Percentiles rank a stretch among this genome's conserved stretches.
Evolutionary conservation across 2,113 vertebrate species (phyloP).

Genomic region (Xenotilapia leptura): DNA sequence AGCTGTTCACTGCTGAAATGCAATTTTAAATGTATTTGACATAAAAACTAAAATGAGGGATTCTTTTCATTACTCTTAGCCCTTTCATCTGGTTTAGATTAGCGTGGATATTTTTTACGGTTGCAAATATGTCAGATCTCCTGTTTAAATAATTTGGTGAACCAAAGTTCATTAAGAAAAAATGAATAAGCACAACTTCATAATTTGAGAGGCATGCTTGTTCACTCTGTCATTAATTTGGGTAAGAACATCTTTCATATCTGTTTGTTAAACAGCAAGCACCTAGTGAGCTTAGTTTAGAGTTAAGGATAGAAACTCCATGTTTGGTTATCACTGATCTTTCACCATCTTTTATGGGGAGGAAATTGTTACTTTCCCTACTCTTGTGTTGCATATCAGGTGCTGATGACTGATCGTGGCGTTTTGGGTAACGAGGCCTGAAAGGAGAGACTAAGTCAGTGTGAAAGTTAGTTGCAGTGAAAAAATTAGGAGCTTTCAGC

Average conservation of each 20-base stretch:
- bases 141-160: background rate
- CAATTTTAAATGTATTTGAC: background rate
- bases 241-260: background rate
- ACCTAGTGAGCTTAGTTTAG: background rate
- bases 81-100: background rate
- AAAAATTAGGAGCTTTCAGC: slow-evolving; percentile 19
- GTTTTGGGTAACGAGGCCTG: background rate
- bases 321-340: background rate
- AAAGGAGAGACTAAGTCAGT: background rate
- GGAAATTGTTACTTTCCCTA: background rate
- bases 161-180: background rate
- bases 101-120: background rate
- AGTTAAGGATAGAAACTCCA: background rate
- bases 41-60: background rate
- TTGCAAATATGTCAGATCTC: background rate
- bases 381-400: background rate
- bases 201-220: background rate
- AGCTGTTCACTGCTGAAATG: background rate
- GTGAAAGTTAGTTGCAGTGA: background rate
- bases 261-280: background rate
- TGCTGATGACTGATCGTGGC: background rate
- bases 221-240: background rate
- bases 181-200: background rate
- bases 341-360: background rate
- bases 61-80: background rate